Evolutionary conservation across 2,113 vertebrate species (phyloP).

Genomic region (Brachypodius melanocephalos): DNA sequence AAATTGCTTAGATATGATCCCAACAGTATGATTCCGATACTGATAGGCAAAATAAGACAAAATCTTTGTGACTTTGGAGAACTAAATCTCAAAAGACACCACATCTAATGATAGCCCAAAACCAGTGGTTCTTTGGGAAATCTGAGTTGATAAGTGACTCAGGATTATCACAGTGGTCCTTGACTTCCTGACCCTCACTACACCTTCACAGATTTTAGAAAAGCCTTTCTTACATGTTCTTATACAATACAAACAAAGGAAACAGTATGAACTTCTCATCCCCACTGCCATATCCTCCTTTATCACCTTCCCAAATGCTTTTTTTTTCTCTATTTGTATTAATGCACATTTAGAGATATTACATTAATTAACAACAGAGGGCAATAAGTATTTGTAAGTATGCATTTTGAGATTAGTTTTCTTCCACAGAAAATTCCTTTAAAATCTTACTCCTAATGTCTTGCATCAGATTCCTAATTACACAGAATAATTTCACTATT

Average conservation of each 20-base stretch:
- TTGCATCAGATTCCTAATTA: background rate
- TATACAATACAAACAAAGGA: background rate
- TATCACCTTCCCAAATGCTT: background rate
- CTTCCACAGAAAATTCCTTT: background rate
- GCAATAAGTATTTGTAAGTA: background rate
- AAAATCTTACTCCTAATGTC: background rate
- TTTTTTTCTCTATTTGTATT: background rate
- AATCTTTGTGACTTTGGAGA: background rate
- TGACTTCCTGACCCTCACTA: background rate
- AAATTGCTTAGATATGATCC: background rate
- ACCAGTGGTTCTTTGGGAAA: background rate
- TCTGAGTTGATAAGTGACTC: background rate
- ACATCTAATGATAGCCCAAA: background rate
- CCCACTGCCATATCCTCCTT: background rate
- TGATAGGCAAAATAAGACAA: background rate
- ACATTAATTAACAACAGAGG: background rate
- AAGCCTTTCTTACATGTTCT: background rate
- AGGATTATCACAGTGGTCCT: background rate
- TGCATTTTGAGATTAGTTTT: background rate
- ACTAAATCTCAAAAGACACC: background rate
- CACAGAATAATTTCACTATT: background rate
- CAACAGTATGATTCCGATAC: background rate
- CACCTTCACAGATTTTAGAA: background rate
- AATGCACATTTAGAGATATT: background rate
- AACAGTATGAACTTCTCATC: background rate